Evolutionary conservation across 2,888 invertebrate species (phyloP), one percentile per base, ranked within the genome.

Genomic region (Idaea straminata): DNA sequence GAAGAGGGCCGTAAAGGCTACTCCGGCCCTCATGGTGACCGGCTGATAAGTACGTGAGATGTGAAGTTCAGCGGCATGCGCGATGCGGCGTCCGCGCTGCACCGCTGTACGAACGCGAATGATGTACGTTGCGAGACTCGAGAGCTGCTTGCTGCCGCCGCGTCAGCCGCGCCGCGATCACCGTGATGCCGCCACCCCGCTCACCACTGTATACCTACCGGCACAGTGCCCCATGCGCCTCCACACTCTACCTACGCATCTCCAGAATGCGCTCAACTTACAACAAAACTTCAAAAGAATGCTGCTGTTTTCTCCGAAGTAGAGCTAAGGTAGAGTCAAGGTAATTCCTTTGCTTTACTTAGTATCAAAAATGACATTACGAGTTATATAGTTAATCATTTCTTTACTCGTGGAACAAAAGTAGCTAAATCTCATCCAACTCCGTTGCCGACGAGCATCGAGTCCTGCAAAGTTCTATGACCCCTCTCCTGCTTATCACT

Each of bases 401-500:
- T 13, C 7, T 47, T 13, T 13, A 10, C 10, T 47, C 10, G 47
- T 13, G 10, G 4, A 13, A 66, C 66, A 64, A 67, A 62, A 64
- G 35, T 59, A 61, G 62, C 63, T 63, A 62, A 67, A 66, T 68
- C 66, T 66, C 66, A 71, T 71, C 71, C 72, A 69, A 72, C 75
- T 63, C 67, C 70, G 74, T 69, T 77, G 78, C 71, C 75, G 71
- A 79, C 65, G 72, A 71, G 77, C 73, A 77, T 63, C 78, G 77
- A 83, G 83, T 79, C 84, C 84, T 84, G 80, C 83, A 84, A 84
- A 88, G 91, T 89, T 90, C 89, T 75, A 83, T 89, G 90, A 91
- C 88, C 90, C 85, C 84, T 81, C 88, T 86, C 85, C 78, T 83
- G 88, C 89, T 90, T 91, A 90, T 90, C 90, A 88, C 81, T 73